phyloP scores from a whole-genome alignment of 2,113 vertebrate species.

The Triplophysa tibetana region DNA sequence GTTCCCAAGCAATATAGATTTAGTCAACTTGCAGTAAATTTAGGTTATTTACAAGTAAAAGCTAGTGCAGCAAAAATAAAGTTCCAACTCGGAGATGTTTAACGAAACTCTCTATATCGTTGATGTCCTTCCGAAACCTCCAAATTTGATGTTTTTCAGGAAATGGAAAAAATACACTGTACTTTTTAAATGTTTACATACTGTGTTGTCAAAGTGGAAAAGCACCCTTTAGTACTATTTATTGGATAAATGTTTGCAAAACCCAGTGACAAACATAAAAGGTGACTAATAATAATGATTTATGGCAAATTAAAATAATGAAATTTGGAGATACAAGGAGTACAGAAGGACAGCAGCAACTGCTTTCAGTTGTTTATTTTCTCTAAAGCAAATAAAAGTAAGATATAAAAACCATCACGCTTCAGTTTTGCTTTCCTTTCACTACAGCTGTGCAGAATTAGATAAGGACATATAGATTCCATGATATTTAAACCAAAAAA shows the following conservation, averaged over 20 bases:
- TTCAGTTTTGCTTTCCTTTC: background rate
- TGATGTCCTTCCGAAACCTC: too few species aligned
- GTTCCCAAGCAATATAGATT: constrained; percentile 1
- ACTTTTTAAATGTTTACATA: too few species aligned
- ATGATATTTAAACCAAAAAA: constrained; percentile 4
- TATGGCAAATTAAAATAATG: too few species aligned
- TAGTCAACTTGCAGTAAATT: constrained; percentile 25
- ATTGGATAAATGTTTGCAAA: too few species aligned
- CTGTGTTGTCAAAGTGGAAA: too few species aligned
- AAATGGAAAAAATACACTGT: too few species aligned
- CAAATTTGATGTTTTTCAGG: too few species aligned
- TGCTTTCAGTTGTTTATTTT: background rate
- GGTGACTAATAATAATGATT: too few species aligned
- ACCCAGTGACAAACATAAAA: too few species aligned
- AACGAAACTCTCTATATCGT: background rate
- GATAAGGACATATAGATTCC: background rate
- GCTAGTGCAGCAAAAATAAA: constrained; percentile 1
- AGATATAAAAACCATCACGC: background rate
- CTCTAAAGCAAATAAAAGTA: background rate
- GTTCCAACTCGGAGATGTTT: background rate
- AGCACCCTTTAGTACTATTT: too few species aligned
- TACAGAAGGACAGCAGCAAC: background rate
- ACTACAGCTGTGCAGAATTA: background rate
- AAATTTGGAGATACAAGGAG: too few species aligned
- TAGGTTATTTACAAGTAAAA: background rate